Evolutionary conservation across 2,113 vertebrate genomes (phyloP), one percentile per base, ranked within the genome.

Genomic region (Callorhinus ursinus): DNA sequence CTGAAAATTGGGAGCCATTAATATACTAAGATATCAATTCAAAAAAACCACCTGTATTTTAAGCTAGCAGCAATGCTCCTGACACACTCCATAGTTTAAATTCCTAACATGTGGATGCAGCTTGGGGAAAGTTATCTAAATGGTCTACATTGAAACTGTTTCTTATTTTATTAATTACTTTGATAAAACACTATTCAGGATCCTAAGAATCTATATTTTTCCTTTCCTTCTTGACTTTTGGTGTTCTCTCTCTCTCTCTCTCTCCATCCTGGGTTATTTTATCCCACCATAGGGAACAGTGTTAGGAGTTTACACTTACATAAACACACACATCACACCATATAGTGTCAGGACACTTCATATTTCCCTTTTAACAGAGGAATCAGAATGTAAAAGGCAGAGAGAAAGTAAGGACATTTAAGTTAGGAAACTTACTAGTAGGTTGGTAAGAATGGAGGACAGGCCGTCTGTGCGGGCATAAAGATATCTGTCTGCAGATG

Each of bases 161-260:
- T 91, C 42, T 77, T 76, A 65, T 31, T 92, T 95, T 95, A 83
- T 80, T 36, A n/a, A 61, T 26, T 77, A 10, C 26, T 77, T 16
- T 81, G 63, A 10, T 76, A 92, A 94, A 81, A 88, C 33, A 42
- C 88, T 80, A 91, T 49, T 92, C 3, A 92, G 59, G 46, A 89
- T 22, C 28, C 3, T 39, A 61, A 69, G 33, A 46, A 2, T 67
- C 63, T 53, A 33, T 81, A 39, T 77, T 49, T 59, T 65, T 4
- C 28, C 19, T 84, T 71, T 57, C 72, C 22, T 79, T 59, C 65
- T 83, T 71, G n/a, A 11, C 21, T 57, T 61, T 46, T 26, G 53
- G 19, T 42, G 15, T 28, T 81, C 5, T 67, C 67, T 57, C 57
- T 67, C 11, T 81, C 5, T 67, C 67, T 39, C 26, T 39, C 4